These are phyloP conservation scores for Amblyraja radiata DNA, from an alignment of 2,797 vertebrate genomes.

Conservation along the genomic window DNA sequence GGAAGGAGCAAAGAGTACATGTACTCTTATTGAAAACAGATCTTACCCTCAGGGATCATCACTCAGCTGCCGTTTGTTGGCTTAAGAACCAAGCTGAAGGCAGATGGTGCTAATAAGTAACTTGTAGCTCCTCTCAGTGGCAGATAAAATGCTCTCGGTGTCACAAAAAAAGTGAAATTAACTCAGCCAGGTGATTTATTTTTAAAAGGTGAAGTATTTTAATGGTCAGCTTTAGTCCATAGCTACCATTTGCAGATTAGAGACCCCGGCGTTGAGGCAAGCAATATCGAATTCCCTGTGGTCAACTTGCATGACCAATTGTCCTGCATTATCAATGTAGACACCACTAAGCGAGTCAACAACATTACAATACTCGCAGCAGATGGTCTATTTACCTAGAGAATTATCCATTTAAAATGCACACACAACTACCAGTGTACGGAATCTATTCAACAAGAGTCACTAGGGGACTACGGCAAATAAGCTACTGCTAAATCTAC, in stretches of 20 bases:
- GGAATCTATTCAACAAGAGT: neutral
- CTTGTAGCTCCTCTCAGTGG: neutral
- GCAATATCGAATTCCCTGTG: neutral
- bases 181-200: neutral
- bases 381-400: neutral
- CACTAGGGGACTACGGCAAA: neutral
- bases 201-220: neutral
- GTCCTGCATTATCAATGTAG: neutral
- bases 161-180: neutral
- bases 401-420: neutral
- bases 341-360: neutral
- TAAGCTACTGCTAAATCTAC: neutral
- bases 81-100: neutral
- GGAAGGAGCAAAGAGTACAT: neutral
- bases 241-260: neutral
- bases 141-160: neutral
- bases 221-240: neutral
- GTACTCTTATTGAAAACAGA: neutral
- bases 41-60: neutral
- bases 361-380: too few species aligned
- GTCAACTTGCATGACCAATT: neutral
- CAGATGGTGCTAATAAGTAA: neutral
- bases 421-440: neutral
- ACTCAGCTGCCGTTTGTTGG: neutral
- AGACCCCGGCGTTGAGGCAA: neutral